A percentile compares a stretch with the other conserved stretches of the same genome.
Conservation (phyloP, 1,140 invertebrate species). For the Olivierus martensii region DNA sequence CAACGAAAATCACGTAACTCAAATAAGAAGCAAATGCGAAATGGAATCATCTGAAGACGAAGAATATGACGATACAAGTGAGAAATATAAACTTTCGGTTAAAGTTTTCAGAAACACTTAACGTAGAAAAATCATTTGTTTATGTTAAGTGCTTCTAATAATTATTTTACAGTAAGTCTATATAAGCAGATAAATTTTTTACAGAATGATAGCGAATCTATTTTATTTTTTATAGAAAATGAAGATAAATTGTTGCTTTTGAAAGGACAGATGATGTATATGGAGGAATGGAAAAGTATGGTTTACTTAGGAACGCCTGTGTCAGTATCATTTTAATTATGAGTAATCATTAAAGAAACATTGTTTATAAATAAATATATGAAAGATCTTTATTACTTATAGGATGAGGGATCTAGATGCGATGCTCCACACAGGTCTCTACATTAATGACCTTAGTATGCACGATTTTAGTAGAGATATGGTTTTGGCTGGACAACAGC, state of each 20-base stretch:
- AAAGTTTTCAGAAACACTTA: no score
- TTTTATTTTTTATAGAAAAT: conserved; percentile 23
- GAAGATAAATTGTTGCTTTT: conserved; percentile 57
- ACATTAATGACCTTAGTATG: conserved; percentile 95
- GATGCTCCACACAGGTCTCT: conserved; percentile 75
- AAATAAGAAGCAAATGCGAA: no score
- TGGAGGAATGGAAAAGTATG: conserved; percentile 94
- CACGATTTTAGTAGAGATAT: conserved; percentile 95
- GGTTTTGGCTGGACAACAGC: conserved; percentile 91
- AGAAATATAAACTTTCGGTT: no score
- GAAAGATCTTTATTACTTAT: not conserved
- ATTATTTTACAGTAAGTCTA: no score
- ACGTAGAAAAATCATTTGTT: no score
- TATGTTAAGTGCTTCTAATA: no score
- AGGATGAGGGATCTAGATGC: conserved; percentile 79
- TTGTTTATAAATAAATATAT: not conserved
- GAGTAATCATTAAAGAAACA: not conserved
- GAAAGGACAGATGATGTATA: conserved; percentile 95
- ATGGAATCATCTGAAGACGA: no score
- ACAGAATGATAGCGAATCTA: no score
- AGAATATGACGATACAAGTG: no score
- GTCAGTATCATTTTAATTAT: conserved; percentile 23
- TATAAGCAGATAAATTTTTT: no score
- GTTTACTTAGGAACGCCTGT: conserved; percentile 92
- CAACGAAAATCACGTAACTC: no score